These are phyloP conservation scores for Protophormia terraenovae DNA, from an alignment of 2,888 invertebrate genomes.

Conservation along the genomic window DNA sequence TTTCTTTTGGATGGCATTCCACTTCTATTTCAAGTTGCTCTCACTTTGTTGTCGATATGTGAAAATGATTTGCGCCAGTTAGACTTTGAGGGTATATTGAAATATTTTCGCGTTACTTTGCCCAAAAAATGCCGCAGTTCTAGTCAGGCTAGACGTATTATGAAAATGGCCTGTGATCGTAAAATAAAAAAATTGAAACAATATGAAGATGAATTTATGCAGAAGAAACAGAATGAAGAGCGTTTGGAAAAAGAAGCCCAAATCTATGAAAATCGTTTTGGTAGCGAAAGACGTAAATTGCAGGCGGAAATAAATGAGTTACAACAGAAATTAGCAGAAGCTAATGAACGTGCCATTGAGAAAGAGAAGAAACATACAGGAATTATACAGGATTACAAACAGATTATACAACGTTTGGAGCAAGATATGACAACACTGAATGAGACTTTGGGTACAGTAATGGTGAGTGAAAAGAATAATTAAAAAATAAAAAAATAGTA, in stretches of 20 bases:
- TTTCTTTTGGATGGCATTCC: constrained; percentile 97
- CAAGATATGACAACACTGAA: constrained; percentile 87
- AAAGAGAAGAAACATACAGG: constrained; percentile 88
- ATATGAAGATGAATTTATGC: constrained; percentile 94
- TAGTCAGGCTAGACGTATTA: constrained; percentile 92
- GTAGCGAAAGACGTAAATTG: constrained; percentile 81
- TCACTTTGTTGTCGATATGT: constrained; percentile 95
- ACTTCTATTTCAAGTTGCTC: constrained; percentile 96
- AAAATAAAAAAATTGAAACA: constrained; percentile 97
- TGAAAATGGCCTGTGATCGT: constrained; percentile 94
- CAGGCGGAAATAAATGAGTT: constrained; percentile 83
- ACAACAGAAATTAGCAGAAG: constrained; percentile 89
- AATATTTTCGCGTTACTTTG: constrained; percentile 97
- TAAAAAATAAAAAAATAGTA: too few species aligned
- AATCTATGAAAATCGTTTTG: constrained; percentile 86
- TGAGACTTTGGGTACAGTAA: constrained; percentile 83
- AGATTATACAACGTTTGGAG: constrained; percentile 94
- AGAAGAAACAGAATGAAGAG: constrained; percentile 87
- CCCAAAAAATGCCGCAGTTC: constrained; percentile 98
- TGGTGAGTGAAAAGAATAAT: constrained; percentile 82
- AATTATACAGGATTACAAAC: constrained; percentile 95
- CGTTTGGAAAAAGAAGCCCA: constrained; percentile 85
- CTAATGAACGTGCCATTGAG: constrained; percentile 87
- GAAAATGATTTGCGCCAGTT: constrained; percentile 94
- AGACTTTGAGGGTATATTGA: constrained; percentile 98